Base-by-base conservation (phyloP, 1,140 invertebrate genomes). In the Eueides isabella region DNA sequence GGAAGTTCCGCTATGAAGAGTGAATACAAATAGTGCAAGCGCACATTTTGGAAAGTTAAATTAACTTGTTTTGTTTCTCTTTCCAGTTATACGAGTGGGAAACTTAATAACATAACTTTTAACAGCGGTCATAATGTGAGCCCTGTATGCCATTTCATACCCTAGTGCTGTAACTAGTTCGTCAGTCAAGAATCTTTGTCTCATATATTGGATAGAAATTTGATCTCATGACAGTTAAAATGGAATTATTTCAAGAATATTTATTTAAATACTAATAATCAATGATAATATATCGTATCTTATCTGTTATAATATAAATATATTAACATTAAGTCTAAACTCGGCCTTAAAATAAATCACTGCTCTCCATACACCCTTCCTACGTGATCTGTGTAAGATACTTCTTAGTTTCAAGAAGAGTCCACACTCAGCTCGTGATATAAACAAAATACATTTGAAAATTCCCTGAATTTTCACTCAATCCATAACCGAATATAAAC, bases 11-110 rank as follows among this genome's bases (percentile, higher is more conserved):
- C 48, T 12, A 26, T 55, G 48, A 55, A n/a, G n/a, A n/a, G n/a
- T 23, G 19, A 23, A n/a, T 23, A 11, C 48, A 55, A 55, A 55
- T 55, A 55, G 23, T 74, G 61, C 72, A 55, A n/a, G 29, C 69
- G 48, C 48, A 26, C 28, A 48, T 74, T 69, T 63, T 38, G 61
- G 61, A n/a, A 68, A 72, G 67, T 76, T 72, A 76, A 70, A 76
- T 76, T 72, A 72, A 65, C 75, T 72, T 35, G n/a, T 76, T 71
- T 70, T 68, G 61, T 72, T 69, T 28, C 44, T 48, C 61, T 41
- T 30, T 29, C 12, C 26, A 31, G 41, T n/a, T 64, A 48, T 35
- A 38, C 71, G 65, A 48, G 61, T 63, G 69, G 19, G 31, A 62
- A 61, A 69, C 38, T 74, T 69, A 26, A 33, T 30, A 65, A 29